Evolutionary conservation across 2,797 vertebrate species (phyloP).

Genomic region (Etheostoma nigrum): DNA sequence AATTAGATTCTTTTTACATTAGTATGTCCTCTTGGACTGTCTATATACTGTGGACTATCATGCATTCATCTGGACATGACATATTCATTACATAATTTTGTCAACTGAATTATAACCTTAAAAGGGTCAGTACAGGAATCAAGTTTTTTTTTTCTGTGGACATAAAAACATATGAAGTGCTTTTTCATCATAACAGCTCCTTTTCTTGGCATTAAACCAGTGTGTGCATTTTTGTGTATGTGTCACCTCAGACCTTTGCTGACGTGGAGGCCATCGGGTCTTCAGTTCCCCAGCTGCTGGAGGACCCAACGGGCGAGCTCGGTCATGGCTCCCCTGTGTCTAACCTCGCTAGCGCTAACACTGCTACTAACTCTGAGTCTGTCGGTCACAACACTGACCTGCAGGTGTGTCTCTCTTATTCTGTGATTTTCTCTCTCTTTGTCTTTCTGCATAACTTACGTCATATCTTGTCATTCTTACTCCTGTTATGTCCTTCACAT

Average conservation of each 20-base stretch:
- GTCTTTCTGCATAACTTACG: conserved; percentile 1
- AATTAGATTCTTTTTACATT: background rate
- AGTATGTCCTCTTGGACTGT: background rate
- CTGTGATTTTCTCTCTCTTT: conserved; percentile 1
- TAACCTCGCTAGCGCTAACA: conserved; percentile 79
- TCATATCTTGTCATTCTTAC: conserved; percentile 12
- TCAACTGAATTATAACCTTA: background rate
- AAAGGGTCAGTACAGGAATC: background rate
- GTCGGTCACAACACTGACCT: conserved; percentile 71
- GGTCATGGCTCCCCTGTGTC: conserved; percentile 71
- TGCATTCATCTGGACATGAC: background rate
- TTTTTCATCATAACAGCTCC: conserved; percentile 5
- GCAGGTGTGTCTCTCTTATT: conserved; percentile 79
- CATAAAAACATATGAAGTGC: background rate
- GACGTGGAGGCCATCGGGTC: conserved; percentile 72
- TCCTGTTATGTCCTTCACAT: conserved; percentile 13
- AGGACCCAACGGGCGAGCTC: conserved; percentile 68
- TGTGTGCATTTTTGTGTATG: conserved; percentile 69
- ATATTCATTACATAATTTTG: background rate
- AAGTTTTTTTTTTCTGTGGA: background rate
- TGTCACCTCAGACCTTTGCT: conserved; percentile 79
- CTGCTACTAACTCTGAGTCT: conserved; percentile 84
- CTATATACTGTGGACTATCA: too few relatives aligned
- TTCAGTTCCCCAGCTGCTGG: conserved; percentile 71
- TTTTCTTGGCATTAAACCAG: conserved; percentile 35